Conservation (phyloP, 1,140 invertebrate species). For the Pteromalus puparum region DNA sequence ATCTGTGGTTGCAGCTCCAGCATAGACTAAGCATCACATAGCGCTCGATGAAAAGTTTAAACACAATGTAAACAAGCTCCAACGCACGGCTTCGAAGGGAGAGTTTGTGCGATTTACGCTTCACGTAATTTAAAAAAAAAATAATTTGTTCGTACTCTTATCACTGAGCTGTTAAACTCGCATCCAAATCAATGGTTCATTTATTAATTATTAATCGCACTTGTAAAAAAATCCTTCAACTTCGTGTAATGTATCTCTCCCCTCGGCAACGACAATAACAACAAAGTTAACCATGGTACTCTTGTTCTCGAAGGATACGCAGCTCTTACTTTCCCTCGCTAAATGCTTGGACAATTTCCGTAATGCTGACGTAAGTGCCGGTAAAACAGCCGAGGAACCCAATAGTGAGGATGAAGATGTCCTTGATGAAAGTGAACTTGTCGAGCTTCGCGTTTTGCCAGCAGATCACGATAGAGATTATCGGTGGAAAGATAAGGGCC, state of each 20-base stretch:
- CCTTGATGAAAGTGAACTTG: conserved; percentile 76
- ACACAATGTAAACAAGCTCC: neutral
- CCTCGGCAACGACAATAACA: neutral
- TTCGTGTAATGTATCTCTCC: neutral
- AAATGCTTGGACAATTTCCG: conserved; percentile 76
- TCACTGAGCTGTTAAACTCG: no score
- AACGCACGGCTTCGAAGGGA: neutral
- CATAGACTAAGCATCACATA: conserved; percentile 7
- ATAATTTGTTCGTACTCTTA: no score
- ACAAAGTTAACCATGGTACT: no score
- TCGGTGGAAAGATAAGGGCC: conserved; percentile 91
- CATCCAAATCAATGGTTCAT: no score
- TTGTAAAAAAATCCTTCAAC: no score
- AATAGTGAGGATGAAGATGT: conserved; percentile 81
- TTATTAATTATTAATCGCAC: no score
- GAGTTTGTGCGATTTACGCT: neutral
- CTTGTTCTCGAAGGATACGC: no score
- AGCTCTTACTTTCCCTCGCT: conserved; percentile 46
- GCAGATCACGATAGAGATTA: conserved; percentile 86
- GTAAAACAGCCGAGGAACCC: conserved; percentile 83
- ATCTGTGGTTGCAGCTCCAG: neutral
- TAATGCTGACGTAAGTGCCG: conserved; percentile 84
- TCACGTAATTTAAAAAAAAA: no score
- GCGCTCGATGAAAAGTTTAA: neutral
- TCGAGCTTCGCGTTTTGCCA: conserved; percentile 74